Conservation (phyloP, 1,140 invertebrate species). For the Metopolophium dirhodum region DNA sequence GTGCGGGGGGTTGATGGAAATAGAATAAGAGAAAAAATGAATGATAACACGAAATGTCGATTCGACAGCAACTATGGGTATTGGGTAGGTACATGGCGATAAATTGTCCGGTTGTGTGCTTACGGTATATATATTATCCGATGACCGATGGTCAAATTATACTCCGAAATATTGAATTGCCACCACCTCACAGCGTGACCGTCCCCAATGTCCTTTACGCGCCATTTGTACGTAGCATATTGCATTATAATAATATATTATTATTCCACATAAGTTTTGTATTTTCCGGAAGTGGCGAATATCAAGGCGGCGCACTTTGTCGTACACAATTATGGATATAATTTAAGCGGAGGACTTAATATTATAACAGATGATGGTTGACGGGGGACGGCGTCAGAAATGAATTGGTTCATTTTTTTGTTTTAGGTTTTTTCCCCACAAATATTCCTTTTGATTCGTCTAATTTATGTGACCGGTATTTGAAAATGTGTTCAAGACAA, state of each 20-base stretch:
- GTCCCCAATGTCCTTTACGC: background rate
- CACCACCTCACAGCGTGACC: background rate
- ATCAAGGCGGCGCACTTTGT: background rate
- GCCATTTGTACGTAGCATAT: background rate
- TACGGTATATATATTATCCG: background rate
- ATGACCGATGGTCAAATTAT: constrained; percentile 6
- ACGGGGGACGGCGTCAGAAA: background rate
- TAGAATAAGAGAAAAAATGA: background rate
- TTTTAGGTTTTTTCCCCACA: background rate
- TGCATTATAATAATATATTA: background rate
- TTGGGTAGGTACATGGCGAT: background rate
- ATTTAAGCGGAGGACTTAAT: background rate
- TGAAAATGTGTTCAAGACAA: background rate
- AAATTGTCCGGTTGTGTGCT: background rate
- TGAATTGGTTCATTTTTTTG: background rate
- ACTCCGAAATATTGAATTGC: background rate
- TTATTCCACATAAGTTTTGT: background rate
- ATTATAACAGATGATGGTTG: background rate
- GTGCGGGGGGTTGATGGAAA: background rate
- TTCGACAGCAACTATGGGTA: background rate
- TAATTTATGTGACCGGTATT: background rate
- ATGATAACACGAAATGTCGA: background rate
- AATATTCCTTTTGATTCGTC: background rate
- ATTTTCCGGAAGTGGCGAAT: background rate
- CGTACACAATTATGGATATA: no score